phyloP scores from a whole-genome alignment of 2,888 invertebrate species.

The Nephrotoma guestfalica region DNA sequence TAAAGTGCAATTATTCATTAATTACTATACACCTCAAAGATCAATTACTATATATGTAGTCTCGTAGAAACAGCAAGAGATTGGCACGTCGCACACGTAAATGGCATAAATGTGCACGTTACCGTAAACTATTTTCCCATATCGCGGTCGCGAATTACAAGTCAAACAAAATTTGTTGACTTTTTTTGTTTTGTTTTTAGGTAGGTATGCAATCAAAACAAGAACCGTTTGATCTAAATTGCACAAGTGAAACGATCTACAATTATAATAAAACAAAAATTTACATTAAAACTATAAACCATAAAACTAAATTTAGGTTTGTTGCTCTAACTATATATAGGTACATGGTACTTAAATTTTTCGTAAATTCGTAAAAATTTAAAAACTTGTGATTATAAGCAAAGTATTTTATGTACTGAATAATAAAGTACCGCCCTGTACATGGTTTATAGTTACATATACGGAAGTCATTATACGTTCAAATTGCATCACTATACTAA shows the following conservation, averaged over 20 bases:
- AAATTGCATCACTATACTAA: neutral
- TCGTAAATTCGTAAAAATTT: neutral
- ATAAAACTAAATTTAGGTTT: neutral
- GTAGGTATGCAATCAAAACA: neutral
- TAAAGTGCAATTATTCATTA: neutral
- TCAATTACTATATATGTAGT: neutral
- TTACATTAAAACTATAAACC: neutral
- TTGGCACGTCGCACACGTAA: neutral
- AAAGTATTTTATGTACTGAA: neutral
- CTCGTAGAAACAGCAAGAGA: neutral
- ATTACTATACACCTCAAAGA: neutral
- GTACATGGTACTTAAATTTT: neutral
- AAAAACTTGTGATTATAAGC: neutral
- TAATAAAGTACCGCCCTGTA: neutral
- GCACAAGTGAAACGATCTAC: neutral
- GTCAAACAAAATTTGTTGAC: neutral
- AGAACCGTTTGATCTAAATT: neutral
- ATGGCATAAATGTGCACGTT: neutral
- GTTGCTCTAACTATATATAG: neutral
- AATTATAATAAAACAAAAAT: neutral
- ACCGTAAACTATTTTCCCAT: neutral
- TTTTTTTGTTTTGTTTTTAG: neutral
- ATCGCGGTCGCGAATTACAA: neutral
- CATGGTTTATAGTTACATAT: neutral
- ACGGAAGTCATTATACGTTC: neutral